Conservation (phyloP, 1,140 invertebrate genomes). For the Neodiprion virginianus region DNA sequence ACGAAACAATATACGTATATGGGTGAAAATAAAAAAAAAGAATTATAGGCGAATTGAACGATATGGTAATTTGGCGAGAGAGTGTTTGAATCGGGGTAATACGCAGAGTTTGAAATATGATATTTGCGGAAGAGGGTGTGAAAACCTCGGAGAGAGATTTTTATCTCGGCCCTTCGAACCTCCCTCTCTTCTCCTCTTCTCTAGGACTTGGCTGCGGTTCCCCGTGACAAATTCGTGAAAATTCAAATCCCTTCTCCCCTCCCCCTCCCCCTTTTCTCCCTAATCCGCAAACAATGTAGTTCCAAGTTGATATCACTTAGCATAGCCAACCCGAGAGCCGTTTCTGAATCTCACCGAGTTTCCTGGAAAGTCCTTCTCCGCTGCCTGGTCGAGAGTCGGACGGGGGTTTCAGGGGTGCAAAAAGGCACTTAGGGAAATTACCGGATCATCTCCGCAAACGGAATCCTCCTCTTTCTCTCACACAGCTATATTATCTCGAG, state of each 20-base stretch:
- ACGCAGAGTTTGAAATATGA: no score
- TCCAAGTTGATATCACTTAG: constrained; percentile 11
- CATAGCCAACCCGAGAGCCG: not conserved
- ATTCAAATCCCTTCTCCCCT: not conserved
- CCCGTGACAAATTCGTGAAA: not conserved
- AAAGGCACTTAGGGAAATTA: constrained; percentile 34
- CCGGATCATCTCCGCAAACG: constrained; percentile 28
- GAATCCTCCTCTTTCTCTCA: constrained; percentile 10
- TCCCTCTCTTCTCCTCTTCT: not conserved
- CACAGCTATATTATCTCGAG: no score
- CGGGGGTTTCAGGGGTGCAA: not conserved
- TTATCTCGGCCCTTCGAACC: no score
- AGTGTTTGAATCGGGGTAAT: no score
- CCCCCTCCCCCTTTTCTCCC: not conserved
- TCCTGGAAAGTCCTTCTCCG: not conserved
- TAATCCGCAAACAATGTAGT: constrained; percentile 16
- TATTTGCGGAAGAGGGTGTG: no score
- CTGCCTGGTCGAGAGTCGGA: not conserved
- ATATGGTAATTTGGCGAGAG: no score
- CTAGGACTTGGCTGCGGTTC: not conserved
- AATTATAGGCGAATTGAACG: no score
- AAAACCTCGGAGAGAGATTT: no score
- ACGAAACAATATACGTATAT: no score
- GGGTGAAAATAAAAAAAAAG: no score
- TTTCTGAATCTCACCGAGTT: not conserved